Base-by-base conservation (phyloP, 2,888 invertebrate genomes). In the Uloborus plumipes region DNA sequence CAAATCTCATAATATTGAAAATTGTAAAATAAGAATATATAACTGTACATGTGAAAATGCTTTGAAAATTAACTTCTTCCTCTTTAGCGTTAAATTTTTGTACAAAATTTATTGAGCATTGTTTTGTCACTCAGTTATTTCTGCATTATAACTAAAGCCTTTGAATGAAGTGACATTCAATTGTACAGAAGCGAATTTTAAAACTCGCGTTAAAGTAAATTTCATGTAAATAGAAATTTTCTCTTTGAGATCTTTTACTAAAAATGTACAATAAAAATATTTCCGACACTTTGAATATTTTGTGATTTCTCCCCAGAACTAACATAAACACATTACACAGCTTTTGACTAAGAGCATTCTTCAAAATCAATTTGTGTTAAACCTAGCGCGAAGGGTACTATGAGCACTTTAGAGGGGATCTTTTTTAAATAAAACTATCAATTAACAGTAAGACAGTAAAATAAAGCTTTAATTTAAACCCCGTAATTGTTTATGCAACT, bases 251-350 rank as follows among this genome's bases (percentile, higher is more conserved):
- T 72, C 82, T 82, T 82, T 82, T 82, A 82, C 70, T 76, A 74
- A 76, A 66, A 82, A 82, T 76, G 82, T 65, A 82, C 71, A 81
- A 81, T 81, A 82, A 82, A 82, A 69, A 76, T 82, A 82, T 82
- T 82, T 82, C 66, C 76, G 74, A 82, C 82, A 82, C 82, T 76
- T 76, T 82, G 76, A 82, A 61, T 65, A 13, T 14, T 70, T 47
- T n/a, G 65, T 65, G 16, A 47, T 47, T 65, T 47, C n/a, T 9
- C n/a, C n/a, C 15, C 15, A 18, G 20, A 18, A 55, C n/a, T 39
- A 9, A 39, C 39, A 11, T 9, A 39, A 39, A 39, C 39, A 39
- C 39, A 26, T 39, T 39, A 39, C 3, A 26, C 11, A 39, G 1
- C 11, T 39, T 39, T 39, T 39, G 39, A 39, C 39, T 39, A 39